Evolutionary conservation across 2,797 vertebrate genomes (phyloP).

Genomic region (Argyrosomus regius): DNA sequence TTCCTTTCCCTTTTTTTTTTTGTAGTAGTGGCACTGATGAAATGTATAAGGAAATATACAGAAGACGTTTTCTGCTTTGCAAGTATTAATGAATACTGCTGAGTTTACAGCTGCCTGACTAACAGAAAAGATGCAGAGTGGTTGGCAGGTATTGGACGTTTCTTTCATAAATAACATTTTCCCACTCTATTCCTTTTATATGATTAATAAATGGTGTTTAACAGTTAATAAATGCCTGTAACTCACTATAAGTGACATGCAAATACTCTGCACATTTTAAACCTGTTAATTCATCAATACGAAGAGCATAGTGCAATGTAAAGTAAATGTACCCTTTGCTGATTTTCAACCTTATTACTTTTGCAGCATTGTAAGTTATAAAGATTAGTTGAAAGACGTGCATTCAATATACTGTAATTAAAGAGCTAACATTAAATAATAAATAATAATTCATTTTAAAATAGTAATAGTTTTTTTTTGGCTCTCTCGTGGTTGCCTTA

Average conservation of each 20-base stretch:
- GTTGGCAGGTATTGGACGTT: slow-evolving; percentile 37
- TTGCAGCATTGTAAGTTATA: too few relatives aligned
- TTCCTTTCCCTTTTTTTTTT: slow-evolving; percentile 9
- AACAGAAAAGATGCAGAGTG: slow-evolving; percentile 45
- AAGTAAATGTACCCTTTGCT: not conserved
- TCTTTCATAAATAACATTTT: slow-evolving; percentile 35
- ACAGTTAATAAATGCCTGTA: slow-evolving; percentile 9
- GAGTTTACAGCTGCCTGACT: slow-evolving; percentile 32
- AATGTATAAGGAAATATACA: slow-evolving; percentile 27
- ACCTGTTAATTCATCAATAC: not conserved
- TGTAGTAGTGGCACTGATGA: slow-evolving; percentile 17
- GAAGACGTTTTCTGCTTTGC: slow-evolving; percentile 26
- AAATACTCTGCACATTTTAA: not conserved
- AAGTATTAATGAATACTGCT: slow-evolving; percentile 29
- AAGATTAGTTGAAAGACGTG: not conserved
- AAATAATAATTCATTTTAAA: not conserved
- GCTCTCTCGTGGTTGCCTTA: not conserved
- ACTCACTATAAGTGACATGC: not conserved
- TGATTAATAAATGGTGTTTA: slow-evolving; percentile 19
- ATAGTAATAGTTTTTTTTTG: not conserved
- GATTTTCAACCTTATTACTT: not conserved
- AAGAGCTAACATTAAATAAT: not conserved
- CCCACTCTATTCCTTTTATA: not conserved
- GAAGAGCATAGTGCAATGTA: not conserved
- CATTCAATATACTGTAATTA: not conserved